phyloP scores from a whole-genome alignment of 2,888 invertebrate species.

The Phanerotoma sp. region DNA sequence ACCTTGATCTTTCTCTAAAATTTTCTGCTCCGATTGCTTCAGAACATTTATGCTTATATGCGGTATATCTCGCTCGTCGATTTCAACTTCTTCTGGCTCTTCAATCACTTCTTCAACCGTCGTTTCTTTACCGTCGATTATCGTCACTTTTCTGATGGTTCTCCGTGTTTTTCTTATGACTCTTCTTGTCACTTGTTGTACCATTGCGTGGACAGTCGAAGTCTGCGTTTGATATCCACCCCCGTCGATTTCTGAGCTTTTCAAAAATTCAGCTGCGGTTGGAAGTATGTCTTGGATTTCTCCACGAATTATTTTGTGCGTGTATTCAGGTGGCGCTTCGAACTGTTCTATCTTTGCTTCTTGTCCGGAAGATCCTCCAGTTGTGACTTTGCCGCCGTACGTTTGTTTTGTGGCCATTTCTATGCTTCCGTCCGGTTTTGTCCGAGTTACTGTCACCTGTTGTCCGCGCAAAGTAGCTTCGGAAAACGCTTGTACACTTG shows the following conservation, averaged over 20 bases:
- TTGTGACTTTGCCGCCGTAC: constrained; percentile 66
- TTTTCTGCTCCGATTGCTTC: constrained; percentile 61
- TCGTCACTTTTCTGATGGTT: constrained; percentile 74
- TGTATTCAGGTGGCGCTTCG: constrained; percentile 65
- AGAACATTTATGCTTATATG: constrained; percentile 70
- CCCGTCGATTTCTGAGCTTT: constrained; percentile 33
- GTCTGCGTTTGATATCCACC: constrained; percentile 62
- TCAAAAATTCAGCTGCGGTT: constrained; percentile 35
- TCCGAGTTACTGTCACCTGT: constrained; percentile 63
- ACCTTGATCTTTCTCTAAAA: constrained; percentile 40
- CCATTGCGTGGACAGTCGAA: constrained; percentile 75
- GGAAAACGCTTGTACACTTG: constrained; percentile 67
- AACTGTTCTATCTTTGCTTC: constrained; percentile 68
- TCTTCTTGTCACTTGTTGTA: constrained; percentile 78
- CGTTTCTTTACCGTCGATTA: constrained; percentile 82
- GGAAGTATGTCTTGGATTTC: constrained; percentile 59
- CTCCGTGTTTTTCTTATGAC: constrained; percentile 74
- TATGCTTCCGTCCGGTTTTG: constrained; percentile 64
- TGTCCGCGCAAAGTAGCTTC: constrained; percentile 70
- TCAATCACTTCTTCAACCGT: constrained; percentile 81
- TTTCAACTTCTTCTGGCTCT: constrained; percentile 78
- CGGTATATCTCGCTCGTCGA: constrained; percentile 72
- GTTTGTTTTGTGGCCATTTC: constrained; percentile 66
- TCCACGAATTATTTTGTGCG: constrained; percentile 63
- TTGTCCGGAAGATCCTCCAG: constrained; percentile 66